A percentile compares a stretch with the other conserved stretches of the same genome.
phyloP scores from a whole-genome alignment of 35 echinoderm and acorn worm species.

The Ophioderma brevispina region DNA sequence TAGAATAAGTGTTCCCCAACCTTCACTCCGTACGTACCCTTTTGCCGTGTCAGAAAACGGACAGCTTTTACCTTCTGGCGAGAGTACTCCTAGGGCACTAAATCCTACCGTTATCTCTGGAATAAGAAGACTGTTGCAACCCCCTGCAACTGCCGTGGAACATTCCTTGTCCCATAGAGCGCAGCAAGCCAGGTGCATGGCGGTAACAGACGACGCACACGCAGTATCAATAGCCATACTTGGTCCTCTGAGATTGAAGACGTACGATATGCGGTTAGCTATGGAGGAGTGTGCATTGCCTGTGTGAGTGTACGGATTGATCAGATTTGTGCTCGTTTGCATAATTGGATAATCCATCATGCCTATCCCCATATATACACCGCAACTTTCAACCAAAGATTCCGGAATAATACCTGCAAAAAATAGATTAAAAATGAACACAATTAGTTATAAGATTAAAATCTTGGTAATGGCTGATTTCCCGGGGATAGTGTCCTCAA shows the following conservation, averaged over 20 bases:
- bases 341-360: conserved; percentile 92
- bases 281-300: conserved; percentile 79
- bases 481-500: too few relatives aligned
- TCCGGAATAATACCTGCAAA: too few relatives aligned
- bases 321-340: conserved; percentile 61
- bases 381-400: conserved; percentile 58
- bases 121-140: conserved; percentile 65
- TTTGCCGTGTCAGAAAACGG: conserved; percentile 87
- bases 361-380: conserved; percentile 90
- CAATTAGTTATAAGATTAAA: too few relatives aligned
- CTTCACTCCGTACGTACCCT: conserved; percentile 94
- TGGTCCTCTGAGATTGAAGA: conserved; percentile 83
- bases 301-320: conserved; percentile 81
- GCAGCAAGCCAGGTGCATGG: conserved; percentile 84
- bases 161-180: conserved; percentile 78
- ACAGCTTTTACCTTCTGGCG: conserved; percentile 82
- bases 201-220: conserved; percentile 84
- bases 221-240: conserved; percentile 85
- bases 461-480: too few relatives aligned
- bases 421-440: too few relatives aligned
- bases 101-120: conserved; percentile 93
- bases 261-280: conserved; percentile 94
- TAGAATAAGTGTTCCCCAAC: conserved; percentile 84
- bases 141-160: conserved; percentile 67
- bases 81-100: conserved; percentile 87